Base-by-base conservation (phyloP, 2,888 invertebrate species). In the Morpho achilles region DNA sequence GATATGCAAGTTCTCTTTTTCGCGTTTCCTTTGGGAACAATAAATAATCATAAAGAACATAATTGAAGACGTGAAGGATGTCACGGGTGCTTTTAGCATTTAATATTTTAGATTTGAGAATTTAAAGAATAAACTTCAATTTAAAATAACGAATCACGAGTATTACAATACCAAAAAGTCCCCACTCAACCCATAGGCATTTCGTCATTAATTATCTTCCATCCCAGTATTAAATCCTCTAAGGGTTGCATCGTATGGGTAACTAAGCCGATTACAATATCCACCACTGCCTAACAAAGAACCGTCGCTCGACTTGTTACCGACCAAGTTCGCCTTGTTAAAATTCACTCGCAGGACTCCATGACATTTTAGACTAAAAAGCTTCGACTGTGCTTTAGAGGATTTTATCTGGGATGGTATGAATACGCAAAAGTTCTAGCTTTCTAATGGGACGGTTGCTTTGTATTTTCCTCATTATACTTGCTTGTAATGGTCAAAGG, bases 211-310 rank as follows among this genome's bases (percentile, higher is more conserved):
- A 73, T 73, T 70, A 73, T 69, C 64, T 66, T 61, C 58, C 61
- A 63, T 65, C 62, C 66, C 58, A 68, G 69, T 67, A 67, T 71
- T 71, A 69, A 74, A 73, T 71, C 73, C 70, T 62, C 66, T 71
- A 74, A 76, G 77, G 73, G 76, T 68, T 67, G 66, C 68, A 68
- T 69, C 67, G 66, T 62, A 64, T 65, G 67, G 72, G 73, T 75
- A 79, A 78, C 77, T 79, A 81, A 81, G 80, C 80, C 78, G 81
- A 79, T 81, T 81, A 81, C 70, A 77, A 76, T 77, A 77, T 78
- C 73, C n/a, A 43, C 42, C 40, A 16, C n/a, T 43, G 48, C 54
- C 54, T 48, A 74, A 72, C 71, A 71, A 73, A 69, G 64, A 53
- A 9, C 53, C 64, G 67, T 63, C 69, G 53, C 64, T 58, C 67